Percentiles rank a stretch among this genome's conserved stretches.
phyloP scores from a whole-genome alignment of 2,797 vertebrate species.

The Siniperca undulata region DNA sequence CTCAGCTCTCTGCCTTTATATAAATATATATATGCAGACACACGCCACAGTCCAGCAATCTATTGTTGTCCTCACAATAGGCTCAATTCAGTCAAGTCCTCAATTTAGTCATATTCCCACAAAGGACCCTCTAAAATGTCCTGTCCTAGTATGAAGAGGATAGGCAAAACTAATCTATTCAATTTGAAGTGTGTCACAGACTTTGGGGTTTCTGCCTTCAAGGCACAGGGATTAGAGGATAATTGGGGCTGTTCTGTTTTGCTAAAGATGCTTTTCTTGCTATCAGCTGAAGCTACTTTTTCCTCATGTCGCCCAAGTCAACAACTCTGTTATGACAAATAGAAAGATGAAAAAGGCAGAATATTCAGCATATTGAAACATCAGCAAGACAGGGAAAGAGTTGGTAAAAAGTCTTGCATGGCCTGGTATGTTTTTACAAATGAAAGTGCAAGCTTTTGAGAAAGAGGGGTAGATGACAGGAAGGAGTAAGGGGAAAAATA shows the following conservation, averaged over 20 bases:
- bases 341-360: conserved; percentile 46
- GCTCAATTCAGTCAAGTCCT: conserved; percentile 20
- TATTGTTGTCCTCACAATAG: conserved; percentile 39
- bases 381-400: conserved; percentile 42
- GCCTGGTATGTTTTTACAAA: conserved; percentile 37
- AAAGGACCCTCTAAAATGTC: conserved; percentile 22
- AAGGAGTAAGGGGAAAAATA: neutral
- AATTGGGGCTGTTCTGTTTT: conserved; percentile 55
- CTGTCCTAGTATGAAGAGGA: conserved; percentile 27
- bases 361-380: conserved; percentile 48
- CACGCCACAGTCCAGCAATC: conserved; percentile 11
- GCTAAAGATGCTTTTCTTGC: conserved; percentile 57
- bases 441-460: conserved; percentile 41
- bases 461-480: conserved; percentile 4
- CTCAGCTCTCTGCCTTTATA: conserved; percentile 31
- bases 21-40: conserved; percentile 26
- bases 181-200: conserved; percentile 56
- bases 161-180: conserved; percentile 41
- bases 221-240: conserved; percentile 54
- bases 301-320: conserved; percentile 42
- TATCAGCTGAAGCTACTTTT: conserved; percentile 49
- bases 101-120: conserved; percentile 28
- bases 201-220: conserved; percentile 38
- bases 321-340: conserved; percentile 55
- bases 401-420: conserved; percentile 27